Percentiles rank a stretch among this genome's conserved stretches.
Conservation (phyloP, 2,888 invertebrate genomes). For the Ichneumoninae sp. region DNA sequence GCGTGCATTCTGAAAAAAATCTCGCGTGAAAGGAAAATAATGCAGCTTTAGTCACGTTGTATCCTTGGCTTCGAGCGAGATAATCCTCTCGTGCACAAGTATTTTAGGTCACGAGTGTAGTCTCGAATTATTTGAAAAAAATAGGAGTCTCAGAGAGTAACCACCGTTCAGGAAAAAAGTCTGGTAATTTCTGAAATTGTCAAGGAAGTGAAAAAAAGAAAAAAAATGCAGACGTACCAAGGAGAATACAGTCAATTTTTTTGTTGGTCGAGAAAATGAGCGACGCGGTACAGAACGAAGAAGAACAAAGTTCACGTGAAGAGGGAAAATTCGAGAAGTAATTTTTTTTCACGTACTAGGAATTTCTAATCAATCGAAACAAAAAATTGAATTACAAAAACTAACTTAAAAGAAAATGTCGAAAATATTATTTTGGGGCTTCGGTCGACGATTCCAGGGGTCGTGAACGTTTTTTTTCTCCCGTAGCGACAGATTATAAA, state of each 20-base stretch:
- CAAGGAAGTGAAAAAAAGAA: too few relatives aligned
- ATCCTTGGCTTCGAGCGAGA: slow-evolving; percentile 25
- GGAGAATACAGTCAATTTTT: too few relatives aligned
- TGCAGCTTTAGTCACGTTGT: slow-evolving; percentile 16
- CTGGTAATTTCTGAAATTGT: neutral
- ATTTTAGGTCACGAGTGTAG: slow-evolving; percentile 3
- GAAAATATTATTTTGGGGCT: neutral
- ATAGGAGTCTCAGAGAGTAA: neutral
- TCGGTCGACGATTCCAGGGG: neutral
- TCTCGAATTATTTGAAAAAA: neutral
- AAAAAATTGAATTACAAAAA: neutral
- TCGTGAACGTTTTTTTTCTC: neutral
- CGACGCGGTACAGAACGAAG: too few relatives aligned
- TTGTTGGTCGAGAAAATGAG: too few relatives aligned
- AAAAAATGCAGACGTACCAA: too few relatives aligned
- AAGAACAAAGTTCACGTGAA: too few relatives aligned
- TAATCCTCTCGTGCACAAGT: neutral
- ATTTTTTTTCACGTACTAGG: too few relatives aligned
- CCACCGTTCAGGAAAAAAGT: too few relatives aligned
- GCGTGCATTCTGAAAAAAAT: slow-evolving; percentile 22
- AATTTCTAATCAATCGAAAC: neutral
- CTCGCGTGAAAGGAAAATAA: slow-evolving; percentile 42
- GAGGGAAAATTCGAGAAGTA: too few relatives aligned
- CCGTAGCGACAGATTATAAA: neutral
- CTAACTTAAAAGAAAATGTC: too few relatives aligned